Evolutionary conservation across 2,113 vertebrate species (phyloP).

Genomic region (Maccullochella peelii): DNA sequence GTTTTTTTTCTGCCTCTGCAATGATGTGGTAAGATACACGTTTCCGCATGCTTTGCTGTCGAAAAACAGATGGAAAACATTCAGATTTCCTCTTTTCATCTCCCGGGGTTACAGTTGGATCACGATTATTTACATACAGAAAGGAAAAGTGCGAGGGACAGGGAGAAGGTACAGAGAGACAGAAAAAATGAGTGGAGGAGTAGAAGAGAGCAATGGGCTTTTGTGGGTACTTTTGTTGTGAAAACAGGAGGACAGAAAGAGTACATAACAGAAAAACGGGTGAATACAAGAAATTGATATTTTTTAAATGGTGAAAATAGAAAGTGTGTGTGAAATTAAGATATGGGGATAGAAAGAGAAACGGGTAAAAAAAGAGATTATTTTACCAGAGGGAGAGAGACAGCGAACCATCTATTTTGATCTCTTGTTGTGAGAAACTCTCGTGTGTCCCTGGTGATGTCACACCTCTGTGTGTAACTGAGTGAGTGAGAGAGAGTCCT

Average conservation of each 20-base stretch:
- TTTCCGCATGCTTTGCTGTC: constrained; percentile 17
- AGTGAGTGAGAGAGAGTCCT: constrained; percentile 31
- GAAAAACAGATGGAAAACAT: constrained; percentile 41
- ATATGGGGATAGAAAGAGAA: not conserved
- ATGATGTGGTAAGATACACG: constrained; percentile 38
- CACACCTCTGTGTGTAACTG: constrained; percentile 55
- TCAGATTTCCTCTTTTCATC: constrained; percentile 45
- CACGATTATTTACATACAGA: constrained; percentile 54
- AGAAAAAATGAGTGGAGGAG: not conserved
- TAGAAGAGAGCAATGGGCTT: not conserved
- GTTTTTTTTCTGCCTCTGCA: constrained; percentile 23
- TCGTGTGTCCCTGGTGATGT: constrained; percentile 54
- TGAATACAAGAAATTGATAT: not conserved
- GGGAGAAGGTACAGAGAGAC: not conserved
- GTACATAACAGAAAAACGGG: not conserved
- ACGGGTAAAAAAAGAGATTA: not conserved
- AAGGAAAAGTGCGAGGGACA: constrained; percentile 8
- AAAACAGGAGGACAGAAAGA: not conserved
- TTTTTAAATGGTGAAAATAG: constrained; percentile 8
- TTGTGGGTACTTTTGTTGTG: not conserved
- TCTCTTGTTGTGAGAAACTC: constrained; percentile 55
- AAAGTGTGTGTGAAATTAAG: not conserved
- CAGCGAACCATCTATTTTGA: constrained; percentile 41
- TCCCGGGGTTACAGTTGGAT: constrained; percentile 32
- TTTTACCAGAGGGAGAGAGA: constrained; percentile 19